Conservation (phyloP, 1,140 invertebrate genomes). For the Hyposmocoma kahamanoa region DNA sequence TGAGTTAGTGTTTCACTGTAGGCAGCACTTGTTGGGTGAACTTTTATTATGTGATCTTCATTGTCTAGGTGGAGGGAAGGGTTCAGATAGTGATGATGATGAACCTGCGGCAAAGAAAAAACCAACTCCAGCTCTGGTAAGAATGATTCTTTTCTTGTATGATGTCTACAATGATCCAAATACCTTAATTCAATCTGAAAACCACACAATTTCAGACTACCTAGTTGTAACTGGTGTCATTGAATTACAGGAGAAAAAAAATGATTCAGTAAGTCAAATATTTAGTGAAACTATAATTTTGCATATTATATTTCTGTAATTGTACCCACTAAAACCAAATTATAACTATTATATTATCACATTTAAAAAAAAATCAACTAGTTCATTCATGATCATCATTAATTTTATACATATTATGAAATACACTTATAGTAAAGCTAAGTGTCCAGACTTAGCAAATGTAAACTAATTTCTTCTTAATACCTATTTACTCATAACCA, state of each 20-base stretch:
- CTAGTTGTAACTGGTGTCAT: not conserved
- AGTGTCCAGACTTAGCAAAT: too few species aligned
- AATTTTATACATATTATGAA: too few species aligned
- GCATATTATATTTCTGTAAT: too few species aligned
- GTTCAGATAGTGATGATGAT: slow-evolving; percentile 85
- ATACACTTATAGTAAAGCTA: too few species aligned
- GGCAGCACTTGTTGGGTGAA: slow-evolving; percentile 18
- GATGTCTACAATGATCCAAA: too few species aligned
- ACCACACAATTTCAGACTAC: not conserved
- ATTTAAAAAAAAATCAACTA: too few species aligned
- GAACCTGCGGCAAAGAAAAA: slow-evolving; percentile 84
- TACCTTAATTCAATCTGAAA: not conserved
- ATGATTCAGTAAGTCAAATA: not conserved
- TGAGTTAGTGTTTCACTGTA: slow-evolving; percentile 41
- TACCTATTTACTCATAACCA: too few species aligned
- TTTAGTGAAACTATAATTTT: too few species aligned
- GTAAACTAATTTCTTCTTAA: too few species aligned
- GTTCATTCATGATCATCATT: too few species aligned
- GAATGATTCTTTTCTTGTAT: slow-evolving; percentile 24
- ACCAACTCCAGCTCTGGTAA: slow-evolving; percentile 66
- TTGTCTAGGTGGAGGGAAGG: slow-evolving; percentile 73
- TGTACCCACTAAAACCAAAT: too few species aligned
- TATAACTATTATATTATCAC: too few species aligned
- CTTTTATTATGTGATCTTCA: slow-evolving; percentile 26
- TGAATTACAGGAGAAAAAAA: not conserved